Percentiles rank a stretch among this genome's conserved stretches.
Evolutionary conservation across 2,797 vertebrate species (phyloP).

Genomic region (Sebastiscus albofasciatus): DNA sequence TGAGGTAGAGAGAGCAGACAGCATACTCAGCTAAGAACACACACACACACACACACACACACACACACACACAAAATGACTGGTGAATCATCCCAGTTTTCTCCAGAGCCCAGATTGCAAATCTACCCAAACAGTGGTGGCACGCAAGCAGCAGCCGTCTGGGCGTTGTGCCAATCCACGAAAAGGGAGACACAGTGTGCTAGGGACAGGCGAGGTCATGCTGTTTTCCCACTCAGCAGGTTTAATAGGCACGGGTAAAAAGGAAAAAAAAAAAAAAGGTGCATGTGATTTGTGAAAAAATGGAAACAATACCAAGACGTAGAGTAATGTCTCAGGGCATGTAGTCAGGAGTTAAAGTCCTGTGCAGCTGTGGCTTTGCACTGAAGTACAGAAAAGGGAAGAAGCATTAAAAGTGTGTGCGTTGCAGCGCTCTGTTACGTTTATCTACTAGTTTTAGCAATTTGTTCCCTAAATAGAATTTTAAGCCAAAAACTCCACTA

Average conservation of each 20-base stretch:
- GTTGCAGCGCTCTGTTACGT: background rate
- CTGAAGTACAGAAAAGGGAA: background rate
- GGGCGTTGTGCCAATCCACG: slow-evolving; percentile 69
- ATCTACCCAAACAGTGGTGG: slow-evolving; percentile 76
- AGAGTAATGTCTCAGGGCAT: background rate
- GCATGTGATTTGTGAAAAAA: slow-evolving; percentile 32
- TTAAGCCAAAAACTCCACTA: background rate
- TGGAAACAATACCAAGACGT: slow-evolving; percentile 23
- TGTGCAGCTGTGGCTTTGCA: slow-evolving; percentile 11
- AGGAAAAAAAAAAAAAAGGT: background rate
- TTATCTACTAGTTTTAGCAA: background rate
- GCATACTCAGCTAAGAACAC: background rate
- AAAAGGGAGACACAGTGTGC: slow-evolving; percentile 53
- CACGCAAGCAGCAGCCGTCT: slow-evolving; percentile 77
- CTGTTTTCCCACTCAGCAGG: slow-evolving; percentile 51
- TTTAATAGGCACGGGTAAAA: slow-evolving; percentile 37
- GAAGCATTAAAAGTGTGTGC: background rate
- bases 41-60: slow-evolving; percentile 14
- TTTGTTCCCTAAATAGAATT: background rate
- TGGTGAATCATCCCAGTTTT: slow-evolving; percentile 68
- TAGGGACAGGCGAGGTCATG: slow-evolving; percentile 58
- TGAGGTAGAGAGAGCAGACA: slow-evolving; percentile 18
- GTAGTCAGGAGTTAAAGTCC: background rate
- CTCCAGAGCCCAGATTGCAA: slow-evolving; percentile 74
- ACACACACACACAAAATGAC: slow-evolving; percentile 30